phyloP scores from a whole-genome alignment of 2,113 vertebrate genomes.

The Noctilio leporinus region DNA sequence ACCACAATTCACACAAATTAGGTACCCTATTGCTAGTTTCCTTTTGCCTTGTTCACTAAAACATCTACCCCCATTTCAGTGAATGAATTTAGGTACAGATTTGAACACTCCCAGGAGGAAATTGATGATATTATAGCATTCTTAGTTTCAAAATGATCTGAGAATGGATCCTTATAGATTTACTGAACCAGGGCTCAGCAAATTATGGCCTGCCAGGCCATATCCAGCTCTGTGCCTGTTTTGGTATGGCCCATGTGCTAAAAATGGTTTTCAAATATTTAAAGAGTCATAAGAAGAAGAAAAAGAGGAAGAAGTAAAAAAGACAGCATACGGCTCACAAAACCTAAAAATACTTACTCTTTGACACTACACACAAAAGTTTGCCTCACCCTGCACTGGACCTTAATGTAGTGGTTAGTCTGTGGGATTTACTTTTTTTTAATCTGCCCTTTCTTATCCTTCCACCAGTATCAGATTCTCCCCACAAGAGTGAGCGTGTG shows the following conservation, averaged over 20 bases:
- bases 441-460: background rate
- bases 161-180: background rate
- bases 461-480: background rate
- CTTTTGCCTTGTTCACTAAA: background rate
- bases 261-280: slow-evolving; percentile 1
- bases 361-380: background rate
- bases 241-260: background rate
- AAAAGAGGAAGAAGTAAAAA: background rate
- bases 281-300: background rate
- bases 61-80: background rate
- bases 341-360: background rate
- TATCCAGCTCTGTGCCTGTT: background rate
- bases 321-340: background rate
- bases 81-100: background rate
- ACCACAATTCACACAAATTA: background rate
- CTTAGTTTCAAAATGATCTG: background rate
- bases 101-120: background rate
- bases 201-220: background rate
- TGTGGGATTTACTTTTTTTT: background rate
- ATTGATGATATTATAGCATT: background rate
- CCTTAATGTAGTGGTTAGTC: background rate
- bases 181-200: background rate
- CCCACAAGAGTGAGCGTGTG: background rate
- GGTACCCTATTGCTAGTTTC: background rate
- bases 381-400: background rate